Conservation (phyloP, 2,888 invertebrate species). For the Hoplodrina blanda region DNA sequence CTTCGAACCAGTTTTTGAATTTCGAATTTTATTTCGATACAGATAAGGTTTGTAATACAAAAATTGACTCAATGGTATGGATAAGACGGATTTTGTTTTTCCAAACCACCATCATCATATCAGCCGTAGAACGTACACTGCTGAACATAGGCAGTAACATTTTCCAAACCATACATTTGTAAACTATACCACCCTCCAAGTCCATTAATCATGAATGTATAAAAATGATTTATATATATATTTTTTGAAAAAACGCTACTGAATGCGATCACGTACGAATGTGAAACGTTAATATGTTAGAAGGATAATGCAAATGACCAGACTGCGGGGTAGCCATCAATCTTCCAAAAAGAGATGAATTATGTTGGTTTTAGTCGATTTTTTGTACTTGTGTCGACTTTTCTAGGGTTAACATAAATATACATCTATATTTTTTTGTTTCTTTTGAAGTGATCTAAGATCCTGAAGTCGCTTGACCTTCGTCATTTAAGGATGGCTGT, state of each 20-base stretch:
- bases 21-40: too few relatives aligned
- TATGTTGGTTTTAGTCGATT: constrained; percentile 19
- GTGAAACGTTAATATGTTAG: constrained; percentile 27
- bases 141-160: neutral
- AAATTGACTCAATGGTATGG: too few relatives aligned
- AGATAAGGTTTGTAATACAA: too few relatives aligned
- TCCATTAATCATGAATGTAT: constrained; percentile 41
- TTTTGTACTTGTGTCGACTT: constrained; percentile 2
- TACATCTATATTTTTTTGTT: too few relatives aligned
- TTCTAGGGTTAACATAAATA: neutral
- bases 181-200: constrained; percentile 4
- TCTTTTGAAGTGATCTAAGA: too few relatives aligned
- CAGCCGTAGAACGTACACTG: too few relatives aligned
- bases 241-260: constrained; percentile 6
- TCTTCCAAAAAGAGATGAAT: constrained; percentile 42
- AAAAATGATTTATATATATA: constrained; percentile 20
- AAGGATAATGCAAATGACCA: constrained; percentile 40
- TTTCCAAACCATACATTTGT: constrained; percentile 14
- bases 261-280: constrained; percentile 35
- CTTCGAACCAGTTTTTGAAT: too few relatives aligned
- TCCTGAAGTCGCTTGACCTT: too few relatives aligned
- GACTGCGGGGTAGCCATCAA: constrained; percentile 34
- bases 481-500: too few relatives aligned
- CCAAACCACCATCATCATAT: too few relatives aligned
- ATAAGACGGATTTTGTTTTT: too few relatives aligned